Percentiles rank a stretch among this genome's conserved stretches.
These are phyloP conservation scores for Papio anubis DNA, from an alignment of 2,113 vertebrate species.

Conservation along the genomic window DNA sequence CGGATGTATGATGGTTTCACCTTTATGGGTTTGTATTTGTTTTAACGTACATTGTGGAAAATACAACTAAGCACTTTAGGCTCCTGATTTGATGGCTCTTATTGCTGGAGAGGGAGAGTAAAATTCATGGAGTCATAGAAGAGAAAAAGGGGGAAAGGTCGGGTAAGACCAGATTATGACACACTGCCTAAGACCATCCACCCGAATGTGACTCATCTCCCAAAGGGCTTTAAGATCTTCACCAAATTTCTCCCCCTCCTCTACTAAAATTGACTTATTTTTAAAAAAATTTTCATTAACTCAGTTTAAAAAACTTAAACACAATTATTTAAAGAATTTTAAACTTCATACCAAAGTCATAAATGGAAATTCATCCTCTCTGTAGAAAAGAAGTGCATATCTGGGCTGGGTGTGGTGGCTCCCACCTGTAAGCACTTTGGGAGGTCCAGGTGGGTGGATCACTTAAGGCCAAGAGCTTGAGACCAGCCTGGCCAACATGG, in stretches of 20 bases:
- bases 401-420: background rate
- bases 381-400: background rate
- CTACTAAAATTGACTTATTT: background rate
- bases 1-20: background rate
- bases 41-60: background rate
- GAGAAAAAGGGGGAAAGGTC: background rate
- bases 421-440: too few species aligned
- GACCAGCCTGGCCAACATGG: too few species aligned
- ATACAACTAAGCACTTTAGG: background rate
- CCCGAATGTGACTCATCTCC: background rate
- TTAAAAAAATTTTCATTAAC: background rate
- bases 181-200: background rate
- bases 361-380: conserved; percentile 13
- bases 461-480: too few species aligned
- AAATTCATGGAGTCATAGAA: accelerated
- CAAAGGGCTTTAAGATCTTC: background rate
- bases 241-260: background rate
- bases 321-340: background rate
- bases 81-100: background rate
- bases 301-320: background rate
- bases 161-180: background rate
- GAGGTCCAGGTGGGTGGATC: too few species aligned
- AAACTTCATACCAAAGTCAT: background rate
- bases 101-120: background rate
- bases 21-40: background rate